phyloP scores from a whole-genome alignment of 2,888 invertebrate species.

The Stenchaetothrips biformis region DNA sequence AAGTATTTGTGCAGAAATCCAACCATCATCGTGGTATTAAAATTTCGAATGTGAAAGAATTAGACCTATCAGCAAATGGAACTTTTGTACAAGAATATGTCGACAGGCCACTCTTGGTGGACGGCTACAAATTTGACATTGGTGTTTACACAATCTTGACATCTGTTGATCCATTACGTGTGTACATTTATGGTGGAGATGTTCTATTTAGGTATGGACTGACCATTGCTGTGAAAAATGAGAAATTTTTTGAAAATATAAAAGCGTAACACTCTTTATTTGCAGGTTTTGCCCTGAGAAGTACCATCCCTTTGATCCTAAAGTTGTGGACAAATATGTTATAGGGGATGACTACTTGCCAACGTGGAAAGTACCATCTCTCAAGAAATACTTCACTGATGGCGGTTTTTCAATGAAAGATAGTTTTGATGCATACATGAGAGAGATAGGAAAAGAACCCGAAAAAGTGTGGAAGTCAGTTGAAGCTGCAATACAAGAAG shows the following conservation, averaged over 20 bases:
- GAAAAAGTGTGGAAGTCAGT: constrained; percentile 73
- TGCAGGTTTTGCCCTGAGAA: constrained; percentile 78
- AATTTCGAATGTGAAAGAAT: constrained; percentile 63
- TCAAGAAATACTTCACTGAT: constrained; percentile 63
- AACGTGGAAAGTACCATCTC: constrained; percentile 83
- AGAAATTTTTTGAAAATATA: constrained; percentile 29
- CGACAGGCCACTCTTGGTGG: constrained; percentile 80
- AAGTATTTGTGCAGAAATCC: constrained; percentile 84
- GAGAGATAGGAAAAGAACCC: constrained; percentile 60
- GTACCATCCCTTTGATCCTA: constrained; percentile 85
- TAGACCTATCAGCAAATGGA: constrained; percentile 64
- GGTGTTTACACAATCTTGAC: constrained; percentile 90
- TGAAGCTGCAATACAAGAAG: constrained; percentile 67
- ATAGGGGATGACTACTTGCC: constrained; percentile 92
- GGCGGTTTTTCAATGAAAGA: constrained; percentile 80
- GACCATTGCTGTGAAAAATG: constrained; percentile 21
- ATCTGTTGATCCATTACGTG: constrained; percentile 81
- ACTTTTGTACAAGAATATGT: constrained; percentile 91
- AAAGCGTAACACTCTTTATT: constrained; percentile 33
- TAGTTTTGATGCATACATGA: constrained; percentile 72
- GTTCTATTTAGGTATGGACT: constrained; percentile 69
- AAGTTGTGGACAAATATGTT: constrained; percentile 80
- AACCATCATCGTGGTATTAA: constrained; percentile 85
- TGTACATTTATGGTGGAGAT: constrained; percentile 86
- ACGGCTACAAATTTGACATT: constrained; percentile 94